Evolutionary conservation across 53 echinoderm and acorn worm species (phyloP), one percentile per base, ranked within the genome.

Genomic region (Luidia sarsii): DNA sequence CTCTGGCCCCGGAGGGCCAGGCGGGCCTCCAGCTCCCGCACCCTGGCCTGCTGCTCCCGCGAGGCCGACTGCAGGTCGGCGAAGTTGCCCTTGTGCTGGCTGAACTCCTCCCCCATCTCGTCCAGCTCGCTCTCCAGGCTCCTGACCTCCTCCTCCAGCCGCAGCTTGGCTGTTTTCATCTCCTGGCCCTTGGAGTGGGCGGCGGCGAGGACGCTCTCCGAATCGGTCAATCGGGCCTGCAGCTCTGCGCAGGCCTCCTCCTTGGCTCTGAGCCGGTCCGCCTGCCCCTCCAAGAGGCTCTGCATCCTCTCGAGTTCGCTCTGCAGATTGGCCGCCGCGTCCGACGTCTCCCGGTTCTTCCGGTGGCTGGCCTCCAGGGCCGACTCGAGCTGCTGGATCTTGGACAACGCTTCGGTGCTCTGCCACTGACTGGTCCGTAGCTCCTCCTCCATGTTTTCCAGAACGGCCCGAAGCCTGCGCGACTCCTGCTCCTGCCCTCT

Each of bases 381-480:
- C 41, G 77, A 77, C 29, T 77, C 77, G 22, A 77, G 60, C 28
- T 77, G 41, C 9, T 77, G 59, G 32, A 77, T 77, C 77, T 55
- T 77, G 25, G 61, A 77, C 20, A 61, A 19, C 33, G 0, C 31
- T 20, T 77, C 77, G 7, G 30, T 4, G 25, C 19, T 24, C 31
- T 77, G 48, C n/a, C 1, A 10, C 30, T 43, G 46, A 46, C 61
- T 77, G 19, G 34, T 48, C 8, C 27, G 28, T 27, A 77, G n/a
- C 31, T 39, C 27, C 19, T 61, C 61, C 39, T 61, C 61, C 24
- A 36, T 36, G 21, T 45, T n/a, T 21, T 59, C 33, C 39, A 77
- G 77, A 32, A 61, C 3, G 55, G 46, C 48, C 5, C 22, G 61
- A 15, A 77, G 77, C 45, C 77, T 57, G 11, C 45, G 43, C 8